phyloP scores from a whole-genome alignment of 2,113 vertebrate species.

The Cranoglanis bouderius region DNA sequence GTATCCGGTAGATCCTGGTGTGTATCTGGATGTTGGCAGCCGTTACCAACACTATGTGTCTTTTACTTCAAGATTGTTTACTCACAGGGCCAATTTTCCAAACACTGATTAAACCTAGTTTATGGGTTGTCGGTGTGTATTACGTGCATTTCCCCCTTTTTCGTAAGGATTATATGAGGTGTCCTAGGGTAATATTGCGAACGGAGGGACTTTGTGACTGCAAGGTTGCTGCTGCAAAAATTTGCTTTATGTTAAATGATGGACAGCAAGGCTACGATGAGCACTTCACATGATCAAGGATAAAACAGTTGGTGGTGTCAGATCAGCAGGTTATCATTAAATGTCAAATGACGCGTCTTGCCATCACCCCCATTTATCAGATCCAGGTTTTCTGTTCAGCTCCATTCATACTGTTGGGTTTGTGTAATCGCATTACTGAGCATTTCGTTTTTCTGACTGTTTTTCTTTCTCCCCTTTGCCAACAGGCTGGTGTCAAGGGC shows the following conservation, averaged over 20 bases:
- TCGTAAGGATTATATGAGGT: neutral
- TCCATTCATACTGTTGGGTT: neutral
- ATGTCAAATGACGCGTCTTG: neutral
- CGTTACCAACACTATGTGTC: neutral
- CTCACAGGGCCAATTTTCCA: neutral
- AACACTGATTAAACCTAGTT: neutral
- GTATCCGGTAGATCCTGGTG: too few relatives aligned
- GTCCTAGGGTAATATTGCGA: neutral
- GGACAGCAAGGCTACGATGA: neutral
- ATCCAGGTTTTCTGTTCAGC: neutral
- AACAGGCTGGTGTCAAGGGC: conserved; percentile 96
- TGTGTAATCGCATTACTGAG: neutral
- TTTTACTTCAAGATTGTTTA: neutral
- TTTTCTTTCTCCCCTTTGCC: conserved; percentile 25
- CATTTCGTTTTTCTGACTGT: neutral
- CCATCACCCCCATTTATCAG: neutral
- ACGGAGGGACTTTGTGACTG: neutral
- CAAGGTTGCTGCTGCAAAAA: neutral
- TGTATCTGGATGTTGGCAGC: neutral
- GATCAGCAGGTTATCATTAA: neutral
- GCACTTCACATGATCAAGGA: neutral
- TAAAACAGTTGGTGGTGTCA: neutral
- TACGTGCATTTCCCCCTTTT: neutral
- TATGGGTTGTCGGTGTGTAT: neutral
- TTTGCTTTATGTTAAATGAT: neutral